phyloP scores from a whole-genome alignment of 2,113 vertebrate species.

The Tylochromis polylepis region DNA sequence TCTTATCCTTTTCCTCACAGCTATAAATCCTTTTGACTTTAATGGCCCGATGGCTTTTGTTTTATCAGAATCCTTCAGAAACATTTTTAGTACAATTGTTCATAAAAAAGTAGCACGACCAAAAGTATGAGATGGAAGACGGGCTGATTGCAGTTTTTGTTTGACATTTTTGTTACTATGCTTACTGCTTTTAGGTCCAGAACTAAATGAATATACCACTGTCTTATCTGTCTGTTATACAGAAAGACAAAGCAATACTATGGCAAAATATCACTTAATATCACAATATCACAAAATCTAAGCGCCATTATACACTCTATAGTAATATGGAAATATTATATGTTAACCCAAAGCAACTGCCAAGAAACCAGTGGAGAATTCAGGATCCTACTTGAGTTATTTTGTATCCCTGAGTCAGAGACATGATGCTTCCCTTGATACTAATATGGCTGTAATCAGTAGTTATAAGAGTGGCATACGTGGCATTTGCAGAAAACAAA shows the following conservation, averaged over 20 bases:
- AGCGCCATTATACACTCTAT: not conserved
- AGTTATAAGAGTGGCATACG: not conserved
- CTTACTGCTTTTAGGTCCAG: not conserved
- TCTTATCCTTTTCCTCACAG: not conserved
- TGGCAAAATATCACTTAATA: not conserved
- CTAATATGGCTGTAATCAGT: not conserved
- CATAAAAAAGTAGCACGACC: not conserved
- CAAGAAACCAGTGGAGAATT: not conserved
- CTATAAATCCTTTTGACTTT: not conserved
- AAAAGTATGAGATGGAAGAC: not conserved
- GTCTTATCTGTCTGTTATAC: not conserved
- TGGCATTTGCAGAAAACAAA: constrained; percentile 21
- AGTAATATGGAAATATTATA: not conserved
- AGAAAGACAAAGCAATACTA: not conserved
- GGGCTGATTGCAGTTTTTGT: not conserved
- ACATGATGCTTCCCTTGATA: not conserved
- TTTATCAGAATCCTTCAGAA: not conserved
- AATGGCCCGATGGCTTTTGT: not conserved
- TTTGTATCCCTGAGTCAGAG: not conserved
- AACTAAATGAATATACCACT: not conserved
- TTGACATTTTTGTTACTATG: not conserved
- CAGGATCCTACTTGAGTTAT: not conserved
- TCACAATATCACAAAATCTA: too few species aligned
- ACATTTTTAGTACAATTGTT: not conserved
- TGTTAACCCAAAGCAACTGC: not conserved